phyloP scores from a whole-genome alignment of 2,797 vertebrate species.

The Tauraco hartlaubi region DNA sequence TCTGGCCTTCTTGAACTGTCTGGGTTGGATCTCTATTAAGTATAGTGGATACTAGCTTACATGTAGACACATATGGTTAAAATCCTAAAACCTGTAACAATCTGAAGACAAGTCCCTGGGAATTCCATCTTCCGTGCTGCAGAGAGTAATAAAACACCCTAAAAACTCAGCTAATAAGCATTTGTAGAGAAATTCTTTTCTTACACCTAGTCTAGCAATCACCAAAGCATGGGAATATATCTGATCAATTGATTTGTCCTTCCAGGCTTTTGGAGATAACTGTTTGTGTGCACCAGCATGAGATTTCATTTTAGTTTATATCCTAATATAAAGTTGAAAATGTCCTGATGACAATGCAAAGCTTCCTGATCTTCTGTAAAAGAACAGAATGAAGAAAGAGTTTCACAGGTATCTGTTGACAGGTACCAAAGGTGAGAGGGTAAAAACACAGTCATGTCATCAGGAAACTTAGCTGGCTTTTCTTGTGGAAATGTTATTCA shows the following conservation, averaged over 20 bases:
- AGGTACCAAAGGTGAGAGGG: not conserved
- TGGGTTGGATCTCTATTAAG: not conserved
- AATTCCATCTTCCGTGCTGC: not conserved
- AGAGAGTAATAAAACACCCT: not conserved
- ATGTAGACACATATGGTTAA: not conserved
- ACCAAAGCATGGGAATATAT: not conserved
- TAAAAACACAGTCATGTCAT: not conserved
- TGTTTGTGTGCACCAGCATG: not conserved
- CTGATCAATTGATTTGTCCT: not conserved
- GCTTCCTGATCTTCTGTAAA: not conserved
- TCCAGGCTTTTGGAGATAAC: not conserved
- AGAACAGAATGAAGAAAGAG: not conserved
- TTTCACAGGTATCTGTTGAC: not conserved
- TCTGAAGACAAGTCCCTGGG: not conserved
- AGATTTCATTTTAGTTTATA: not conserved
- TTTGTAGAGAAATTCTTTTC: not conserved
- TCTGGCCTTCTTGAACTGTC: not conserved
- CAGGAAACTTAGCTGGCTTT: not conserved
- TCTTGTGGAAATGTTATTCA: not conserved
- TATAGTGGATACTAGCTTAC: not conserved
- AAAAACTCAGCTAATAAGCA: not conserved
- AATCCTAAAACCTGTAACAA: not conserved
- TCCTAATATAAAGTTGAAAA: not conserved
- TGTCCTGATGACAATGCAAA: not conserved
- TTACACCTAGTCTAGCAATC: not conserved